Base-by-base conservation (phyloP, 2,888 invertebrate genomes). In the Shargacucullia verbasci region DNA sequence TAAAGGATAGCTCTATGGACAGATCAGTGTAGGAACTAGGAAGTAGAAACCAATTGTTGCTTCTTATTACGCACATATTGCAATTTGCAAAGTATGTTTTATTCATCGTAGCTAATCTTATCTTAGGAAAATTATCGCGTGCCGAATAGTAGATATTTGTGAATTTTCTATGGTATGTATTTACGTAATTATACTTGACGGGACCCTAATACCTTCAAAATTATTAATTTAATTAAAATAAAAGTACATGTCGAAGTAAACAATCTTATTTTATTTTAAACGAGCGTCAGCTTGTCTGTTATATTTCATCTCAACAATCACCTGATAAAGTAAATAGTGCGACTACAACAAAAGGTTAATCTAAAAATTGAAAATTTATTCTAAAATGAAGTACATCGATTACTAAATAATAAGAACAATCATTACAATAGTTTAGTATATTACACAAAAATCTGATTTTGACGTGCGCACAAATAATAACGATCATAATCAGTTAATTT, bases 331-430 rank as follows among this genome's bases (percentile, higher is more conserved):
- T 43, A 57, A 70, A 72, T 59, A 83, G 80, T 59, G 67, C 44
- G 67, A 77, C 63, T 76, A 79, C 55, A 74, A 75, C 70, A 84
- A 84, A 83, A 84, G 59, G 60, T 74, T 80, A 83, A 67, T 84
- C 79, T 83, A 84, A 86, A 74, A 84, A 87, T 76, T 54, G 58
- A 80, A 88, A 85, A 85, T 82, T 79, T 84, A 80, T 59, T 87
- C 83, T 85, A 87, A 88, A 89, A 87, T 76, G 70, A 68, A 73
- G 71, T 79, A 83, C 77, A 78, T 70, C 6, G 20, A 70, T 68
- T 60, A 71, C 53, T 73, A 80, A 71, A 70, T 59, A 72, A 44
- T 69, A 65, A 53, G 38, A 58, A 64, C 43, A 59, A 55, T 37
- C 45, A 59, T 58, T 56, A 68, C 53, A 67, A 54, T 38, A 50